Base-by-base conservation (phyloP, 2,113 vertebrate species). In the Clarias gariepinus region DNA sequence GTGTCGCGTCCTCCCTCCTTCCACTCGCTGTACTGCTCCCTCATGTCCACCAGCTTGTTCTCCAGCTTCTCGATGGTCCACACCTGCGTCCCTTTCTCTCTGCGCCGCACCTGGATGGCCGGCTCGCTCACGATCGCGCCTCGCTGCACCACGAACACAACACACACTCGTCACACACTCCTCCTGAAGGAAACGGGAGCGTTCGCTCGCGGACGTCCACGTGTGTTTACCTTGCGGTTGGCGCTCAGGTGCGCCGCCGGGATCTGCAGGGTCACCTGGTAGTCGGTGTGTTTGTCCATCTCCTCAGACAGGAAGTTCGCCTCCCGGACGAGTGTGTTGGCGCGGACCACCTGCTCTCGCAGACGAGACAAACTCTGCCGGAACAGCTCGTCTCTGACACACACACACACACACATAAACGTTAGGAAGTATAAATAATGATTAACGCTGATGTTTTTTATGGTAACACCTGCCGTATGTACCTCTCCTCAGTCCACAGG, bases 21-120 rank as follows among this genome's bases (percentile, higher is more conserved):
- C 97, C 98, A 99, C 91, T 99, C 98, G 91, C 97, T 96, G 93
- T 99, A 99, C 87, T 97, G 94, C 69, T 99, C 98, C 92, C 98
- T 95, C 98, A 99, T 99, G 86, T 99, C 98, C 89, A 99, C 97
- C 84, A 99, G 90, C 89, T 97, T 98, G 93, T 99, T 99, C 93
- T 98, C 98, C 91, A 99, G 94, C 92, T 98, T 99, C 91, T 99
- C 98, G 28, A 99, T 98, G 92, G 96, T 96, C 98, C 98, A 99
- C 60, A 99, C 96, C 76, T 99, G 98, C 53, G 97, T 98, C 30
- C 96, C 95, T 94, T 96, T 97, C 36, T 96, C 96, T 93, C 96
- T 98, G 81, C 97, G 95, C 78, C 97, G 94, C 88, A 97, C 98
- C 92, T 99, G 98, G 91, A 99, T 98, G 79, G 98, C 98, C 0